Percentiles rank a stretch among this genome's conserved stretches.
These are phyloP conservation scores for Melinopterus prodromus DNA, from an alignment of 2,888 invertebrate genomes.

Conservation along the genomic window DNA sequence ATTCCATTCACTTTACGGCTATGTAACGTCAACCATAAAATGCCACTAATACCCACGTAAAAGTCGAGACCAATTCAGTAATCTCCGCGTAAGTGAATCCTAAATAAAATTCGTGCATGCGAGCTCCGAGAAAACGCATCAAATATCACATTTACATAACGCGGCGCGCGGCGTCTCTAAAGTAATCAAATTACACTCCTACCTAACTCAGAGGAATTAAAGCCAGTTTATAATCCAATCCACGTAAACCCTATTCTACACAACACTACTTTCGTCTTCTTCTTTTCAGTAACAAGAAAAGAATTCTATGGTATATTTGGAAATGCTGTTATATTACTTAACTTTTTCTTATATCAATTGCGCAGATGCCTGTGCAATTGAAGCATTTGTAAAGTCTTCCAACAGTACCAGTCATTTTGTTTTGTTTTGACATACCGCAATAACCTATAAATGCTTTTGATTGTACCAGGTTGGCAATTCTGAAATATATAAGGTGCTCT, in stretches of 20 bases:
- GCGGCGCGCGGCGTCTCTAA: background rate
- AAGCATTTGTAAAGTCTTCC: too few relatives aligned
- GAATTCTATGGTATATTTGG: too few relatives aligned
- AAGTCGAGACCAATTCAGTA: constrained; percentile 4
- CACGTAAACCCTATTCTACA: background rate
- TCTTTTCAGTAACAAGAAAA: too few relatives aligned
- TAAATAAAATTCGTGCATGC: background rate
- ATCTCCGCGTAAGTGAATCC: background rate
- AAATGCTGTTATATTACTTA: too few relatives aligned
- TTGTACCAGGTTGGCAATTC: too few relatives aligned
- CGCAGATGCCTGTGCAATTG: too few relatives aligned
- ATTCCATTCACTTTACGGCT: background rate
- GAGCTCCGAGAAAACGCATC: background rate
- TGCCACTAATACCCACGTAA: background rate
- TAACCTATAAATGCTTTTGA: too few relatives aligned
- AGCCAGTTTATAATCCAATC: background rate
- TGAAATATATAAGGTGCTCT: too few relatives aligned
- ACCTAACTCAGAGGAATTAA: background rate
- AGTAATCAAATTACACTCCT: constrained; percentile 4
- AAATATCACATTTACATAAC: background rate
- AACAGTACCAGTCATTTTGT: too few relatives aligned
- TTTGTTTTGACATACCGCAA: too few relatives aligned
- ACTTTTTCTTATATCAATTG: too few relatives aligned
- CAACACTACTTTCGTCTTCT: too few relatives aligned
- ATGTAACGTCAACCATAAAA: background rate